These are phyloP conservation scores for Entelurus aequoreus DNA, from an alignment of 2,113 vertebrate genomes.

Conservation along the genomic window DNA sequence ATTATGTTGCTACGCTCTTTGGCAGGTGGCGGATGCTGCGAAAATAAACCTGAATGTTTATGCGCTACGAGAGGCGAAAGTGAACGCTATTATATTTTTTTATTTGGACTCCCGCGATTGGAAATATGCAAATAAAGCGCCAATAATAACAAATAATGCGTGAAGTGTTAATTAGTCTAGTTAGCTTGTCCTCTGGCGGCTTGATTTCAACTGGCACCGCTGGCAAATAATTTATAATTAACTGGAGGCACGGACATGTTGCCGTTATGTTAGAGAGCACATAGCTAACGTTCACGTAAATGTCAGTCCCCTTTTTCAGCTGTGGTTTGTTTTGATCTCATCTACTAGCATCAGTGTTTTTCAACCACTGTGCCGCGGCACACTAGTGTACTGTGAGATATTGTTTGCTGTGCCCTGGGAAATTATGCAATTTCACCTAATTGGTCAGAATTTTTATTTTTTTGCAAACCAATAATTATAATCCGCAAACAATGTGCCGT, in stretches of 20 bases:
- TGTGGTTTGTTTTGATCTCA: conserved; percentile 12
- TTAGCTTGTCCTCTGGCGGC: conserved; percentile 30
- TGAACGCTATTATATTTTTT: conserved; percentile 4
- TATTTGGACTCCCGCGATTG: not conserved
- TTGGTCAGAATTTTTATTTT: too few relatives aligned
- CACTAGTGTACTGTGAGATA: too few relatives aligned
- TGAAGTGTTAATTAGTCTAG: conserved; percentile 9
- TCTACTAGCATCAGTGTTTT: not conserved
- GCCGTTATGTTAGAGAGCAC: not conserved
- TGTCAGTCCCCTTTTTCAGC: conserved; percentile 9
- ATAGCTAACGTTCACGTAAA: not conserved
- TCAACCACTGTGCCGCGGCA: too few relatives aligned
- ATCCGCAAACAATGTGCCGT: too few relatives aligned
- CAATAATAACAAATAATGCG: not conserved
- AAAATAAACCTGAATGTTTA: conserved; percentile 22
- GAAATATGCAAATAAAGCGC: not conserved
- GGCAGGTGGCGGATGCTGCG: conserved; percentile 47
- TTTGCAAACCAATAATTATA: too few relatives aligned
- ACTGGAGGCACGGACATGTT: not conserved
- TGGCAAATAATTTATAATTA: conserved; percentile 1
- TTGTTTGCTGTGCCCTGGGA: too few relatives aligned
- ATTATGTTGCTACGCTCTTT: conserved; percentile 36
- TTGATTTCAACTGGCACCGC: conserved; percentile 4
- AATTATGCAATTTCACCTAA: too few relatives aligned
- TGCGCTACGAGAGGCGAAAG: conserved; percentile 30